Percentiles rank a stretch among this genome's conserved stretches.
Evolutionary conservation across 1,140 invertebrate species (phyloP).

Genomic region (Drosophila sproati): DNA sequence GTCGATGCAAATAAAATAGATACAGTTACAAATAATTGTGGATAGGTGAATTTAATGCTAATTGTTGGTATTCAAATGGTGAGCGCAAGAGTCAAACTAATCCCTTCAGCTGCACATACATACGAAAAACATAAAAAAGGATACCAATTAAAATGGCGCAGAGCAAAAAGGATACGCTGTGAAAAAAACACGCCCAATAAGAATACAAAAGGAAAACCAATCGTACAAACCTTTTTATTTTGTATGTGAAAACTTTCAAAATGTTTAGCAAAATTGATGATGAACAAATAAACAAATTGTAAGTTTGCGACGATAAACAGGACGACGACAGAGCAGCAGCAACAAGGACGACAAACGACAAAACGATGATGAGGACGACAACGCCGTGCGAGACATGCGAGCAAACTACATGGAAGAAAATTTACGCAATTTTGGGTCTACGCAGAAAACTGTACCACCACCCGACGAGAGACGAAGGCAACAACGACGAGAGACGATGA

Average conservation of each 20-base stretch:
- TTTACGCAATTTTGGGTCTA: conserved; percentile 80
- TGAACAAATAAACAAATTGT: conserved; percentile 47
- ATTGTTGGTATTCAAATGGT: not conserved
- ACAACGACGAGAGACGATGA: conserved; percentile 28
- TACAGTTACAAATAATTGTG: not conserved
- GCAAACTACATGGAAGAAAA: conserved; percentile 71
- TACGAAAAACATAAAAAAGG: conserved; percentile 27
- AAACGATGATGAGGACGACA: conserved; percentile 49
- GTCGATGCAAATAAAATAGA: not conserved
- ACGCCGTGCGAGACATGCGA: conserved; percentile 72
- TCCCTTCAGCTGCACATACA: conserved; percentile 15
- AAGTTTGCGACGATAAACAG: conserved; percentile 43
- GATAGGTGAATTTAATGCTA: not conserved
- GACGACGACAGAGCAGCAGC: conserved; percentile 16
- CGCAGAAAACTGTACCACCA: conserved; percentile 83
- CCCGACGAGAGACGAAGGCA: conserved; percentile 55
- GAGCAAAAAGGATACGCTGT: conserved; percentile 24
- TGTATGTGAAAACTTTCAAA: not conserved
- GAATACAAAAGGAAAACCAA: conserved; percentile 22
- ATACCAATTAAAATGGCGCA: conserved; percentile 44
- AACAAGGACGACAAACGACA: conserved; percentile 43
- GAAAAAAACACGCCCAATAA: conserved; percentile 38
- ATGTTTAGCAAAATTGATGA: conserved; percentile 22
- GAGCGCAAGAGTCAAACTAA: conserved; percentile 6
- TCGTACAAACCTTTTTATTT: conserved; percentile 40